Conservation (phyloP, 2,888 invertebrate genomes). For the Pyralis farinalis region DNA sequence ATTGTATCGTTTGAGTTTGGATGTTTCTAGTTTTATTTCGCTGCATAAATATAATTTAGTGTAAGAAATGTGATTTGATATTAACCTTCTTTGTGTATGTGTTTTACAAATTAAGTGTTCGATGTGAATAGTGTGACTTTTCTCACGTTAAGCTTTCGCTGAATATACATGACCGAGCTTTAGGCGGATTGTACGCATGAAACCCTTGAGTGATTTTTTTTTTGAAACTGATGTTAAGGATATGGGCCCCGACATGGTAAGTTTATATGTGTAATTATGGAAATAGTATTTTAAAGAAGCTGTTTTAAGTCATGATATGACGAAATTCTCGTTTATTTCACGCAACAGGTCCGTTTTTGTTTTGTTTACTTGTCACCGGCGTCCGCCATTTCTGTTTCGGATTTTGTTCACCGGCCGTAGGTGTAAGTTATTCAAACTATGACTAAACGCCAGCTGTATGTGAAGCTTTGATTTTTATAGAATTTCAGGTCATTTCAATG, state of each 20-base stretch:
- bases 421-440: slow-evolving; percentile 14
- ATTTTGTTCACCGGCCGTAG: slow-evolving; percentile 70
- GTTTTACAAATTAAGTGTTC: slow-evolving; percentile 38
- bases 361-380: slow-evolving; percentile 83
- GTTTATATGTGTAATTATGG: slow-evolving; percentile 42
- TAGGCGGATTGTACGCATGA: slow-evolving; percentile 81
- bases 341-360: slow-evolving; percentile 83
- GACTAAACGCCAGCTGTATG: neutral
- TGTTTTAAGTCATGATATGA: slow-evolving; percentile 70
- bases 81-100: slow-evolving; percentile 35
- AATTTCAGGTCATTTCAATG: neutral
- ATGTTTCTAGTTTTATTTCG: slow-evolving; percentile 57
- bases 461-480: neutral
- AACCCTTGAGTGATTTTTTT: slow-evolving; percentile 85
- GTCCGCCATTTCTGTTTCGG: slow-evolving; percentile 79
- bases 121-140: slow-evolving; percentile 45
- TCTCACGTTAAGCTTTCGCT: slow-evolving; percentile 50
- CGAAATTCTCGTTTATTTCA: slow-evolving; percentile 49
- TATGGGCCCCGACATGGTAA: slow-evolving; percentile 91
- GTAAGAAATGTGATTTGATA: slow-evolving; percentile 53
- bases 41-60: slow-evolving; percentile 40
- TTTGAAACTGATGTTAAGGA: slow-evolving; percentile 88
- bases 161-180: slow-evolving; percentile 65
- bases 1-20: slow-evolving; percentile 66
- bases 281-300: slow-evolving; percentile 33